Evolutionary conservation across 2,113 vertebrate species (phyloP).

Genomic region (Mustelus asterias): DNA sequence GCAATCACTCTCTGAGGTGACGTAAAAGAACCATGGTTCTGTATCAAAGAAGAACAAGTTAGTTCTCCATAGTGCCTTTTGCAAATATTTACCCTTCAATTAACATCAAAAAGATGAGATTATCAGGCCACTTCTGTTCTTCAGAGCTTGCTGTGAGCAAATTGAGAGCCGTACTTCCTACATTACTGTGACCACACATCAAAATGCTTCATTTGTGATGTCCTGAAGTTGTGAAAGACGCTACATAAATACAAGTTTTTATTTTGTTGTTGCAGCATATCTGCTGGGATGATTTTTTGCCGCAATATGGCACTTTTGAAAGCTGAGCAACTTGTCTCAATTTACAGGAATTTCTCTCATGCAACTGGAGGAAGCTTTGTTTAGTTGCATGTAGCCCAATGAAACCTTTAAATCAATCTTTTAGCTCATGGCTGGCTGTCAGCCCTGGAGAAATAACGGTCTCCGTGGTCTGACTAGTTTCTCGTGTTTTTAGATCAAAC

Average conservation of each 20-base stretch:
- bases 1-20: too few relatives aligned
- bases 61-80: not conserved
- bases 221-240: not conserved
- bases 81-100: not conserved
- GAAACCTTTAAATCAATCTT: not conserved
- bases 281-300: not conserved
- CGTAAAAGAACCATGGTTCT: not conserved
- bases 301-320: not conserved
- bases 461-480: slow-evolving; percentile 15
- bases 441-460: not conserved
- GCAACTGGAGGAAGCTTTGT: not conserved
- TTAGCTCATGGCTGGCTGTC: not conserved
- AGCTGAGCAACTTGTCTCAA: not conserved
- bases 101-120: too few relatives aligned
- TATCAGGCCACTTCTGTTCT: not conserved
- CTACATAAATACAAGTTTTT: not conserved
- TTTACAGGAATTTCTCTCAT: not conserved
- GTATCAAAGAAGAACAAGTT: not conserved
- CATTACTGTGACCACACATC: not conserved
- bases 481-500: not conserved
- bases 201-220: not conserved
- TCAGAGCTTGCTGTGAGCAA: too few relatives aligned
- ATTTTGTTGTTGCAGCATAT: not conserved
- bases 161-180: not conserved
- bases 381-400: not conserved